Conservation (phyloP, 2,888 invertebrate species). For the Lypha dubia region DNA sequence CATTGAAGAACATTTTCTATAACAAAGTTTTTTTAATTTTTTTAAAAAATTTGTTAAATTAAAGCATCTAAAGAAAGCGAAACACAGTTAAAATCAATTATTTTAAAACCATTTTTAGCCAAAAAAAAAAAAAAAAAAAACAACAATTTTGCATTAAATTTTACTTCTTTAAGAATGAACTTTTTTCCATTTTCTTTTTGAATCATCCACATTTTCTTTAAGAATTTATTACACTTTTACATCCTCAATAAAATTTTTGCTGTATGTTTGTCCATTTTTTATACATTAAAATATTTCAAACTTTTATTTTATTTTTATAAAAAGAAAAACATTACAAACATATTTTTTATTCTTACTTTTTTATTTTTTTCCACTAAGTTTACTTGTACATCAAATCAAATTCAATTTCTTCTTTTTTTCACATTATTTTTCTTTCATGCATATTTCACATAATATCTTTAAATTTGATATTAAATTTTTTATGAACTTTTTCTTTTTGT, state of each 20-base stretch:
- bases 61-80: too few relatives aligned
- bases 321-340: background rate
- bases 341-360: conserved; percentile 50
- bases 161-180: background rate
- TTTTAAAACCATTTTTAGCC: too few relatives aligned
- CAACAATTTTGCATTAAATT: background rate
- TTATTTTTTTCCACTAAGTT: conserved; percentile 73
- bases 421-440: background rate
- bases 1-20: too few relatives aligned
- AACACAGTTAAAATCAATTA: too few relatives aligned
- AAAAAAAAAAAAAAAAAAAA: too few relatives aligned
- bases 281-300: too few relatives aligned
- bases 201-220: conserved; percentile 1
- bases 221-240: conserved; percentile 1
- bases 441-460: background rate
- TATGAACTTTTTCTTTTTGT: conserved; percentile 56
- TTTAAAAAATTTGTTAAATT: too few relatives aligned
- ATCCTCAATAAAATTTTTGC: conserved; percentile 13
- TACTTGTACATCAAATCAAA: conserved; percentile 33
- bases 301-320: background rate
- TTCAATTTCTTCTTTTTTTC: background rate
- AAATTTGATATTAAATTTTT: conserved; percentile 35
- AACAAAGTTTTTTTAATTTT: too few relatives aligned
- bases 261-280: too few relatives aligned
- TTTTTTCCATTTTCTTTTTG: background rate